Conservation (phyloP, 35 echinoderm and acorn worm genomes). For the Stichopus chloronotus region DNA sequence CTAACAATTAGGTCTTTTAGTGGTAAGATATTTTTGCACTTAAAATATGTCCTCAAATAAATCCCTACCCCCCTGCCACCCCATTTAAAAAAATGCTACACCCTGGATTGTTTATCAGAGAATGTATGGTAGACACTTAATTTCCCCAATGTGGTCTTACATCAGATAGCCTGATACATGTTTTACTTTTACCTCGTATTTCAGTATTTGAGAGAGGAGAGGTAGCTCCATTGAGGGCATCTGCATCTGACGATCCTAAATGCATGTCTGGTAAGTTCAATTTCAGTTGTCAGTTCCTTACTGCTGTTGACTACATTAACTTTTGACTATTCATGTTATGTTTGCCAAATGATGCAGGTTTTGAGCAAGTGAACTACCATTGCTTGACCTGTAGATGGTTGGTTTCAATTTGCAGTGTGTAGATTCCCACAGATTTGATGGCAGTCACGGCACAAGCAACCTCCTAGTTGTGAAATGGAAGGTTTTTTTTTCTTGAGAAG, state of each 20-base stretch:
- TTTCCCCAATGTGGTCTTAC: not conserved
- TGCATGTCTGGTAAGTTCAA: not conserved
- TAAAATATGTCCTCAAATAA: constrained; percentile 4
- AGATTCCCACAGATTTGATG: not conserved
- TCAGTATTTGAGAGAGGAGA: constrained; percentile 1
- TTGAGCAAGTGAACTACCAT: not conserved
- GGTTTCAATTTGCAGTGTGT: constrained; percentile 21
- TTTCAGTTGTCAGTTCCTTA: not conserved
- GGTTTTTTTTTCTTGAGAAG: too few relatives aligned
- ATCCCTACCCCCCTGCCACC: not conserved
- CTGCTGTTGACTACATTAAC: not conserved
- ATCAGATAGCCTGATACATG: constrained; percentile 14
- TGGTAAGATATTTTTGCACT: not conserved
- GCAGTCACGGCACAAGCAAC: not conserved
- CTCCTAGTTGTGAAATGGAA: too few relatives aligned
- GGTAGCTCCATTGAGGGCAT: not conserved
- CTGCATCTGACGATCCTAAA: not conserved
- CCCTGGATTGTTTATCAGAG: not conserved
- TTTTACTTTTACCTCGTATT: constrained; percentile 23
- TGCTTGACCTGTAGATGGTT: constrained; percentile 14
- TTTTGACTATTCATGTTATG: constrained; percentile 8
- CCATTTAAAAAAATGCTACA: constrained; percentile 4
- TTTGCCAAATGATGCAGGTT: constrained; percentile 11
- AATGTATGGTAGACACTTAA: not conserved
- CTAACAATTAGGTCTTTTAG: not conserved